phyloP scores from a whole-genome alignment of 2,888 invertebrate genomes.

The Platycheirus rosarum region DNA sequence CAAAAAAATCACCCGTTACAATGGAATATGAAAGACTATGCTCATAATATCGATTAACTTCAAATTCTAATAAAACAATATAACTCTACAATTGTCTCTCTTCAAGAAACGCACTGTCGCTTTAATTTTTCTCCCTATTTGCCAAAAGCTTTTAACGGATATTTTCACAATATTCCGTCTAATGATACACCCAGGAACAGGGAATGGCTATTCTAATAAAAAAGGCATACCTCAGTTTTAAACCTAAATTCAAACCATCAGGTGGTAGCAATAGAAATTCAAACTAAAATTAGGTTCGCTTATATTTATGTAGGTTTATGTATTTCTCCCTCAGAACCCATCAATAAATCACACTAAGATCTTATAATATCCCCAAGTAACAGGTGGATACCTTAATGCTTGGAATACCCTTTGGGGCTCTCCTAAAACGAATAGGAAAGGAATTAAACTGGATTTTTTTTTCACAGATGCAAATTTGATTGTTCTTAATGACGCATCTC shows the following conservation, averaged over 20 bases:
- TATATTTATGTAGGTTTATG: too few relatives aligned
- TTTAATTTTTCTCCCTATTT: not conserved
- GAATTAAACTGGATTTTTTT: not conserved
- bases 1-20: too few relatives aligned
- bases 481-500: not conserved
- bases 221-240: too few relatives aligned
- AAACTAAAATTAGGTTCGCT: too few relatives aligned
- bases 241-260: not conserved
- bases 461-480: not conserved
- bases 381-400: not conserved
- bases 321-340: not conserved
- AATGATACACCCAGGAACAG: too few relatives aligned
- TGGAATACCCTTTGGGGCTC: not conserved
- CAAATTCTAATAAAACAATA: too few relatives aligned
- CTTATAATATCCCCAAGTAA: not conserved
- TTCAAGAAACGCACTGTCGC: not conserved
- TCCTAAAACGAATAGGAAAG: not conserved
- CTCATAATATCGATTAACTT: too few relatives aligned
- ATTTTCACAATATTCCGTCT: too few relatives aligned
- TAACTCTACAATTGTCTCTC: not conserved
- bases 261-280: too few relatives aligned
- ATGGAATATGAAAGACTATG: too few relatives aligned
- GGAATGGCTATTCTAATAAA: too few relatives aligned
- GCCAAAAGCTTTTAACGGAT: not conserved
- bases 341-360: not conserved